Base-by-base conservation (phyloP, 2,888 invertebrate genomes). In the Silvanus unidentatus region DNA sequence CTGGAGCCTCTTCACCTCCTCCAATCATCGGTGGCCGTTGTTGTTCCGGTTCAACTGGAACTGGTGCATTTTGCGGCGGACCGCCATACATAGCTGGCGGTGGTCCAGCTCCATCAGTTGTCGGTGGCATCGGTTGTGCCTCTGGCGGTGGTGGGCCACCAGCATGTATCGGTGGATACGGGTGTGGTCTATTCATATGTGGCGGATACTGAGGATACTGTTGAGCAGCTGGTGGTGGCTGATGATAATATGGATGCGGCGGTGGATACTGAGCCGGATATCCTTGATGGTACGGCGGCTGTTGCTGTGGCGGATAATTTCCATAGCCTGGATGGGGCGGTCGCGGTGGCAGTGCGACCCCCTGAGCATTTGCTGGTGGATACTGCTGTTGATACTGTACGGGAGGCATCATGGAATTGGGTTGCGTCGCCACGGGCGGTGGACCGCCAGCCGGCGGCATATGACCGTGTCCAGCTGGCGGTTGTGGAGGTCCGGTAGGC, bases 141-240 rank as follows among this genome's bases (percentile, higher is more conserved):
- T 32, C 32, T 5, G 32, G 32, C n/a, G 32, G 32, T 22, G 22
- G 22, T 11, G 32, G 6, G 3, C n/a, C 32, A 8, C 32, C 32
- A 9, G n/a, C 11, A 22, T 22, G 22, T 2, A 41, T 6, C 11
- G 70, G 74, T 4, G 71, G 68, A 46, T 73, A 74, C 4, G 69
- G 66, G 56, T 74, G 75, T 1, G 74, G 72, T 14, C 74, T 63
- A 10, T 68, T 69, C 69, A 73, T 73, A 55, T 77, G 77, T 0
- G 77, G 76, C 10, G 77, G 74, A 62, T 77, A 77, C 46, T 77
- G 77, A 9, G 76, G 73, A 56, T 76, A 77, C 0, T 75, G 74
- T 46, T 77, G 76, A 5, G 22, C 22, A 8, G 22, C 22, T 9
- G 75, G 73, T 54, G 75, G 76, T 0, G 75, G 75, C 44, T 75